These are phyloP conservation scores for Callimorpha dominula DNA, from an alignment of 2,888 invertebrate genomes.

Conservation along the genomic window DNA sequence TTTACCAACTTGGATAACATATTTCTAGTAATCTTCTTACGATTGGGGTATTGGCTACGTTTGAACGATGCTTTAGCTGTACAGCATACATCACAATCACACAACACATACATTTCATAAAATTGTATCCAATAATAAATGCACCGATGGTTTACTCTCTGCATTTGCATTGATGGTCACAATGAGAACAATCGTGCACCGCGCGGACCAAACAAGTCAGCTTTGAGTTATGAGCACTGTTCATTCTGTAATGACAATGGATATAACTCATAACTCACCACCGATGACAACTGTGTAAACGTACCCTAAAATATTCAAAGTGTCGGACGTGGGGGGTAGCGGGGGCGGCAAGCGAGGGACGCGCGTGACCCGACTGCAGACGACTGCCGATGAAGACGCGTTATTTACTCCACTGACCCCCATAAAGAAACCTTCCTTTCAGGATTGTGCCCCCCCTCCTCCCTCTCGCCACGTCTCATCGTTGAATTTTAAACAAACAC, in stretches of 20 bases:
- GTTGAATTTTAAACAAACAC: slow-evolving; percentile 76
- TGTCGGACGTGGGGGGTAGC: slow-evolving; percentile 31
- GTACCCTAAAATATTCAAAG: slow-evolving; percentile 46
- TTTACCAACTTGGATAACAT: too few species aligned
- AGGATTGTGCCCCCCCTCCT: slow-evolving; percentile 56
- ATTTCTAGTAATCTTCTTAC: neutral
- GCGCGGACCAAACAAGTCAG: neutral
- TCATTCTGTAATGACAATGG: slow-evolving; percentile 16
- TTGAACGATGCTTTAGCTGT: neutral
- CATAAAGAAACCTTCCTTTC: slow-evolving; percentile 71
- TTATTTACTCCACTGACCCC: slow-evolving; percentile 80
- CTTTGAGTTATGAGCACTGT: slow-evolving; percentile 5
- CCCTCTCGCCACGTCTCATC: slow-evolving; percentile 55
- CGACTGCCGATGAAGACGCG: slow-evolving; percentile 66
- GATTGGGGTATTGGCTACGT: neutral
- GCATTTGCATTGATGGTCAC: neutral
- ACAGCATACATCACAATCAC: neutral
- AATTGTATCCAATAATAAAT: neutral
- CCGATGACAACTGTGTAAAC: slow-evolving; percentile 35
- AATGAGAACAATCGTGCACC: neutral
- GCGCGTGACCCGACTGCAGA: slow-evolving; percentile 59
- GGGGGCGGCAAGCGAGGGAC: slow-evolving; percentile 25
- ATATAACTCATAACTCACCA: slow-evolving; percentile 27
- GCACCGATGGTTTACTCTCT: neutral
- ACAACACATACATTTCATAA: neutral